Conservation (phyloP, 1,140 invertebrate genomes). For the Drosophila ambigua region DNA sequence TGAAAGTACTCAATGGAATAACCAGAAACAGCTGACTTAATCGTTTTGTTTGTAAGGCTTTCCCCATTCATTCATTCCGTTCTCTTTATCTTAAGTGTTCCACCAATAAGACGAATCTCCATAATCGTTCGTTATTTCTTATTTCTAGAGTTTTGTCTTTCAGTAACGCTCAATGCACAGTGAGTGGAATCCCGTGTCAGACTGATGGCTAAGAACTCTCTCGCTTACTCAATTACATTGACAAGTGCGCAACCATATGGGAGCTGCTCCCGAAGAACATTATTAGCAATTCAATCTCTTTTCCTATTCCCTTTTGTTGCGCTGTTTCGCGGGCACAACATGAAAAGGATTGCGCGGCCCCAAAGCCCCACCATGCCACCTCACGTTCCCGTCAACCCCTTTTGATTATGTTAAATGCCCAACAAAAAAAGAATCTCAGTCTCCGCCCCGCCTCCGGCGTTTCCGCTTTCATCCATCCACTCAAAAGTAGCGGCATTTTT, state of each 20-base stretch:
- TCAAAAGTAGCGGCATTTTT: conserved; percentile 50
- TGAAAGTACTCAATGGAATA: conserved; percentile 35
- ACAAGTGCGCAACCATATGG: no score
- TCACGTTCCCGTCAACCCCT: no score
- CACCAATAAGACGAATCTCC: no score
- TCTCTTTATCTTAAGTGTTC: background rate
- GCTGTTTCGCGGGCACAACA: conserved; percentile 31
- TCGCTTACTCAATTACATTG: no score
- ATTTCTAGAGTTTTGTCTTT: background rate
- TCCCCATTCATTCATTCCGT: no score
- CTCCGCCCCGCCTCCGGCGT: conserved; percentile 3
- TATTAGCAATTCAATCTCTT: conserved; percentile 4
- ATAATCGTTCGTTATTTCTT: no score
- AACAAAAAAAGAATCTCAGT: conserved; percentile 52
- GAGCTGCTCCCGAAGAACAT: background rate
- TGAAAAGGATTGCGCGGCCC: conserved; percentile 40
- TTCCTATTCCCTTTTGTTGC: conserved; percentile 14
- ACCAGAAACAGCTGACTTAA: conserved; percentile 47
- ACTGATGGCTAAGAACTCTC: no score
- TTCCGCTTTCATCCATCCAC: conserved; percentile 4
- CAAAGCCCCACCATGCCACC: background rate
- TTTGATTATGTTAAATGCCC: conserved; percentile 38
- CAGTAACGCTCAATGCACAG: background rate
- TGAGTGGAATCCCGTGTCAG: background rate
- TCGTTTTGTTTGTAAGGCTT: background rate